These are phyloP conservation scores for Dolichallabes microphthalmus DNA, from an alignment of 2,113 vertebrate species.

Conservation along the genomic window DNA sequence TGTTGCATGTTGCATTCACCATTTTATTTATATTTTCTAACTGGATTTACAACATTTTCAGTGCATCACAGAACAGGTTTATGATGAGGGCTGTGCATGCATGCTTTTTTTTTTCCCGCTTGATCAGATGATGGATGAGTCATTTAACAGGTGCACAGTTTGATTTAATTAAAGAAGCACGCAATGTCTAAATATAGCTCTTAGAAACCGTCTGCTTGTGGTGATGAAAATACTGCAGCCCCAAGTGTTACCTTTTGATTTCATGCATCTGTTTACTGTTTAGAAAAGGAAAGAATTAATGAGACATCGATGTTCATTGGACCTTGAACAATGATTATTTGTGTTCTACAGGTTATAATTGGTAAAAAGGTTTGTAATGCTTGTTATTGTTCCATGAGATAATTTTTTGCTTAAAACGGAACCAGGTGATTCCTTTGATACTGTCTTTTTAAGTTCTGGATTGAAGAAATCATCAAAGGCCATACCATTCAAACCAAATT, in stretches of 20 bases:
- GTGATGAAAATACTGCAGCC: neutral
- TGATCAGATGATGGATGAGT: slow-evolving; percentile 25
- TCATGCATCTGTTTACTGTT: neutral
- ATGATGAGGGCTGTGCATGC: neutral
- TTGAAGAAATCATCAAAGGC: neutral
- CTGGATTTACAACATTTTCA: neutral
- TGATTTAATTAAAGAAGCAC: slow-evolving; percentile 23
- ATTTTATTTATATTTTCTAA: neutral
- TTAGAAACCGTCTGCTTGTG: neutral
- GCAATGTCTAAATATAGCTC: slow-evolving; percentile 37
- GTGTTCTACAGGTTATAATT: neutral
- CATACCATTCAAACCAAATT: neutral
- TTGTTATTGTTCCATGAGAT: neutral
- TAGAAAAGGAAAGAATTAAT: neutral
- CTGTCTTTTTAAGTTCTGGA: neutral
- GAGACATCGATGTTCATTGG: neutral
- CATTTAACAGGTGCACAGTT: slow-evolving; percentile 27
- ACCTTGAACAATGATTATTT: neutral
- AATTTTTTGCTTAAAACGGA: neutral
- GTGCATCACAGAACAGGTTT: neutral
- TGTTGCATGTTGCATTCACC: neutral
- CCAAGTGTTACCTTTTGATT: neutral
- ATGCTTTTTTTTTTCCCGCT: neutral
- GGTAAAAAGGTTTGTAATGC: neutral
- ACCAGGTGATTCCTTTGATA: neutral